Evolutionary conservation across 2,113 vertebrate species (phyloP).

Genomic region (Ptilonorhynchus violaceus): DNA sequence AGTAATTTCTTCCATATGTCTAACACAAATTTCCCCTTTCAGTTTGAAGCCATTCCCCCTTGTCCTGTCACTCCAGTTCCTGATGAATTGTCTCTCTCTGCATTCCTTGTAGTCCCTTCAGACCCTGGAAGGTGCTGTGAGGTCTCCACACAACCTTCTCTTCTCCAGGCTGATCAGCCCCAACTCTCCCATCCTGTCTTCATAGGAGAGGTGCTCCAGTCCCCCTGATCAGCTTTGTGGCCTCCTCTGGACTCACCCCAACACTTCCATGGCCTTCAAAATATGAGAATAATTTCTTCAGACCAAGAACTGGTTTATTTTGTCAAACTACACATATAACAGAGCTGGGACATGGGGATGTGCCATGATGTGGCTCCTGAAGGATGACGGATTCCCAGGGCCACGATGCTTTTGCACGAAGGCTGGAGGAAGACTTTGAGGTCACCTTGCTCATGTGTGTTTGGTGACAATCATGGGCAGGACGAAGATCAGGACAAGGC

Average conservation of each 20-base stretch:
- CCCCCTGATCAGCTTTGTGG: neutral
- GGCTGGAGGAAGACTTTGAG: neutral
- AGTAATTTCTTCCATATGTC: rapidly evolving
- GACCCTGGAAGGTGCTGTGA: neutral
- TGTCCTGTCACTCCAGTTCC: neutral
- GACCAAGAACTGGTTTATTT: neutral
- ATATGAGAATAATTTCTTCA: neutral
- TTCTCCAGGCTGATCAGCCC: neutral
- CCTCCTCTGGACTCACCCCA: neutral
- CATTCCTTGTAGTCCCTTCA: neutral
- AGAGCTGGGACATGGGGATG: neutral
- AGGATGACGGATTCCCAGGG: neutral
- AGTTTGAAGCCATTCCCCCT: rapidly evolving
- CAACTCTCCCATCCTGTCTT: neutral
- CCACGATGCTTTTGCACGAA: neutral
- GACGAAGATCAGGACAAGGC: neutral
- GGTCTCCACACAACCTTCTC: neutral
- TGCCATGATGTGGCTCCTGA: neutral
- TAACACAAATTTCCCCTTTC: neutral
- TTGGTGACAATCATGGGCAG: neutral
- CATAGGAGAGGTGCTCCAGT: no score
- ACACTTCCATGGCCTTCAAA: neutral
- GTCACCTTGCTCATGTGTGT: neutral
- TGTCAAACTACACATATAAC: neutral
- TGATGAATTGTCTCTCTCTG: neutral